Percentiles rank a stretch among this genome's conserved stretches.
Conservation (phyloP, 2,113 vertebrate genomes). For the Alligator mississippiensis region DNA sequence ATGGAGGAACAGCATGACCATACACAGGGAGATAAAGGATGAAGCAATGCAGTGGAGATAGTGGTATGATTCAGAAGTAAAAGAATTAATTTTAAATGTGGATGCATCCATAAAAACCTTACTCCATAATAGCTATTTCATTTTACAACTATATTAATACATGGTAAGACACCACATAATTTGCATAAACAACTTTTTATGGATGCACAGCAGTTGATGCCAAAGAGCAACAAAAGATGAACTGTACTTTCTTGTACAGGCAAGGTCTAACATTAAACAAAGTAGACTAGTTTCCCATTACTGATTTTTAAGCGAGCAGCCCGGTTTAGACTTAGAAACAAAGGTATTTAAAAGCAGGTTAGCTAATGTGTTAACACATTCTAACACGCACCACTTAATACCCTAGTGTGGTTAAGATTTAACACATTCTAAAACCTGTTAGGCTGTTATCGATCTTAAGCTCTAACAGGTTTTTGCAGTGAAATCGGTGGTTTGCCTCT, state of each 20-base stretch:
- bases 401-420: background rate
- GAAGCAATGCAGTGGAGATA: background rate
- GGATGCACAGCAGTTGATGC: slow-evolving; percentile 23
- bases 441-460: background rate
- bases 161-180: background rate
- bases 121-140: background rate
- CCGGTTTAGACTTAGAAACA: background rate
- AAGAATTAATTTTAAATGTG: background rate
- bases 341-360: background rate
- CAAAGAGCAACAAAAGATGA: background rate
- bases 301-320: background rate
- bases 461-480: background rate
- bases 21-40: background rate
- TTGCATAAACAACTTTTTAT: background rate
- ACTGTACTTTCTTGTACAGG: background rate
- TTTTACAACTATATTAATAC: background rate
- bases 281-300: fast-evolving
- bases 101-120: background rate
- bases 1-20: background rate
- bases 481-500: background rate
- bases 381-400: background rate
- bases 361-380: background rate
- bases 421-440: background rate
- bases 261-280: background rate
- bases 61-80: no score